phyloP scores from a whole-genome alignment of 2,888 invertebrate species.

The Amphipoea lucens region DNA sequence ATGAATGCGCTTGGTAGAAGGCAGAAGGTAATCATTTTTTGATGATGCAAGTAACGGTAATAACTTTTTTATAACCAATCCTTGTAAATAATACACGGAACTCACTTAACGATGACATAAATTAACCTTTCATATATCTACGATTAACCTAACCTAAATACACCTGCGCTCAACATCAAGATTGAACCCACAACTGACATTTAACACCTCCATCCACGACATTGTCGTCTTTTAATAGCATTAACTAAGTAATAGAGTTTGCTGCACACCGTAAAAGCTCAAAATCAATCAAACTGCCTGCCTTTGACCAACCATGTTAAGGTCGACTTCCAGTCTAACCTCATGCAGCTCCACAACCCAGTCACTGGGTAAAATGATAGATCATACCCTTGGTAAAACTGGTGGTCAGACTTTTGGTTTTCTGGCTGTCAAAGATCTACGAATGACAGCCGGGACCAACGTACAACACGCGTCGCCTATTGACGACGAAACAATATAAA shows the following conservation, averaged over 20 bases:
- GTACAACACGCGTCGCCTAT: too few relatives aligned
- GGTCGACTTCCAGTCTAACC: neutral
- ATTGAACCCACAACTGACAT: constrained; percentile 36
- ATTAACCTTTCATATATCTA: too few relatives aligned
- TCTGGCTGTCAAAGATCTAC: neutral
- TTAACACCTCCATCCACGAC: constrained; percentile 1
- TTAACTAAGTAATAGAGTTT: constrained; percentile 11
- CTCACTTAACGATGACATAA: constrained; percentile 16
- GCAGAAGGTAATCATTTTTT: neutral
- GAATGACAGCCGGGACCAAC: neutral
- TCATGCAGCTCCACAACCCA: neutral
- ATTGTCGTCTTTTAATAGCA: constrained; percentile 31
- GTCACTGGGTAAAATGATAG: neutral
- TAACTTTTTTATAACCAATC: constrained; percentile 3
- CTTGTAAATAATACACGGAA: constrained; percentile 5
- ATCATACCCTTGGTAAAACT: neutral
- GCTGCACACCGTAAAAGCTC: neutral
- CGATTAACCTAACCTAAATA: constrained; percentile 25
- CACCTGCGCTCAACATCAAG: constrained; percentile 15
- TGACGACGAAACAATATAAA: too few relatives aligned
- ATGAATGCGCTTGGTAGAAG: neutral
- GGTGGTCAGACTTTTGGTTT: too few relatives aligned
- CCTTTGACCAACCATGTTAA: neutral
- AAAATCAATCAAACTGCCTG: neutral
- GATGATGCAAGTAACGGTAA: neutral